These are phyloP conservation scores for Mormyrus proboscirostris DNA, from an alignment of 2,797 vertebrate genomes.

Conservation along the genomic window DNA sequence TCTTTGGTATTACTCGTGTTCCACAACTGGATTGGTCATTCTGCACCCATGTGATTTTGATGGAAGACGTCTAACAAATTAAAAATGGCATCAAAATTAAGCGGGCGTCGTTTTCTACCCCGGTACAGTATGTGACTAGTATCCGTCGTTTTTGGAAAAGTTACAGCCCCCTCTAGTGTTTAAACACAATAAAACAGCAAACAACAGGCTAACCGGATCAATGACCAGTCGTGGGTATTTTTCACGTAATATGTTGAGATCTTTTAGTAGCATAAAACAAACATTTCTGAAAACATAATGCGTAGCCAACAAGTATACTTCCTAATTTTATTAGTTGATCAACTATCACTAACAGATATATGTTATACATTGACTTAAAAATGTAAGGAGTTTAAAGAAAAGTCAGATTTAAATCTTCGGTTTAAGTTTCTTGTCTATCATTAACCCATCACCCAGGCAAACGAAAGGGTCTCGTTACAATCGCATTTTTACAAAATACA, in stretches of 20 bases:
- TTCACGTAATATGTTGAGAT: background rate
- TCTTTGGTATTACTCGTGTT: background rate
- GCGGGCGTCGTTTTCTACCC: background rate
- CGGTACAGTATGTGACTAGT: background rate
- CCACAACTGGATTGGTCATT: background rate
- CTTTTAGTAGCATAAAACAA: background rate
- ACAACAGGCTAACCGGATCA: background rate
- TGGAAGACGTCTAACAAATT: background rate
- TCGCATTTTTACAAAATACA: background rate
- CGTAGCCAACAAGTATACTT: background rate
- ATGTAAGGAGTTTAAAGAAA: background rate
- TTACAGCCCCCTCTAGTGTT: slow-evolving; percentile 4
- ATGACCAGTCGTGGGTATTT: background rate
- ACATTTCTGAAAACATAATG: slow-evolving; percentile 1
- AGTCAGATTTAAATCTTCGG: background rate
- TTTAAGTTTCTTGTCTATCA: background rate
- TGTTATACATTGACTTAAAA: background rate
- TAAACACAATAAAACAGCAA: background rate
- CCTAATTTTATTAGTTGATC: background rate
- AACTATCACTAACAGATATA: background rate
- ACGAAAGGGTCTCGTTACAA: background rate
- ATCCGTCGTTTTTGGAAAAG: background rate
- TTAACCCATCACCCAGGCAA: background rate
- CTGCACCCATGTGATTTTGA: slow-evolving; percentile 1
- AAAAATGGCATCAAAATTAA: background rate